Evolutionary conservation across 2,797 vertebrate species (phyloP).

Genomic region (Echiichthys vipera): DNA sequence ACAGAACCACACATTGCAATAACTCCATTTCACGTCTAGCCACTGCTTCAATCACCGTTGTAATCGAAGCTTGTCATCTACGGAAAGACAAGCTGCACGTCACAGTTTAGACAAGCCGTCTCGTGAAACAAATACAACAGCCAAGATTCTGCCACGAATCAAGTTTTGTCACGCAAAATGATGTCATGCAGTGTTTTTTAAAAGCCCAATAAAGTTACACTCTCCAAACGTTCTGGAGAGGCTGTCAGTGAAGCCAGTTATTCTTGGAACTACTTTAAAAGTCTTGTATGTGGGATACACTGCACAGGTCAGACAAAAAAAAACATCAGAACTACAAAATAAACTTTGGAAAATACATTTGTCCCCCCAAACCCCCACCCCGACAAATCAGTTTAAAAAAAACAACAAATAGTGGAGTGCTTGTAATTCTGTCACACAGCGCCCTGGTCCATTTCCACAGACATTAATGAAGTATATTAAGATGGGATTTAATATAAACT

Average conservation of each 20-base stretch:
- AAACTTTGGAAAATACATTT: not conserved
- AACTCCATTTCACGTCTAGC: not conserved
- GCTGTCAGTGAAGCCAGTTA: slow-evolving; percentile 21
- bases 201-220: slow-evolving; percentile 38
- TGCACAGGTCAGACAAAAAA: not conserved
- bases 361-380: too few species aligned
- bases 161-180: slow-evolving; percentile 61
- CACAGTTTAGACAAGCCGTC: slow-evolving; percentile 37
- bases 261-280: slow-evolving; percentile 27
- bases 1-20: not conserved
- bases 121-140: slow-evolving; percentile 38
- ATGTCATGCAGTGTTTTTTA: slow-evolving; percentile 60
- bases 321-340: not conserved
- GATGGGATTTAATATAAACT: not conserved
- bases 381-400: not conserved
- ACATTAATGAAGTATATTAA: not conserved
- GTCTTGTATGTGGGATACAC: not conserved
- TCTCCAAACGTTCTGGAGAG: slow-evolving; percentile 37
- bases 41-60: not conserved
- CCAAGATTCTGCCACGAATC: slow-evolving; percentile 38
- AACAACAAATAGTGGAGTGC: not conserved
- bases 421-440: not conserved
- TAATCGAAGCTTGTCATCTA: slow-evolving; percentile 5
- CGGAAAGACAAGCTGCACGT: slow-evolving; percentile 24
- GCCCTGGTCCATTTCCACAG: not conserved